Evolutionary conservation across 2,797 vertebrate genomes (phyloP), one percentile per base, ranked within the genome.

Genomic region (Dipus sagitta): DNA sequence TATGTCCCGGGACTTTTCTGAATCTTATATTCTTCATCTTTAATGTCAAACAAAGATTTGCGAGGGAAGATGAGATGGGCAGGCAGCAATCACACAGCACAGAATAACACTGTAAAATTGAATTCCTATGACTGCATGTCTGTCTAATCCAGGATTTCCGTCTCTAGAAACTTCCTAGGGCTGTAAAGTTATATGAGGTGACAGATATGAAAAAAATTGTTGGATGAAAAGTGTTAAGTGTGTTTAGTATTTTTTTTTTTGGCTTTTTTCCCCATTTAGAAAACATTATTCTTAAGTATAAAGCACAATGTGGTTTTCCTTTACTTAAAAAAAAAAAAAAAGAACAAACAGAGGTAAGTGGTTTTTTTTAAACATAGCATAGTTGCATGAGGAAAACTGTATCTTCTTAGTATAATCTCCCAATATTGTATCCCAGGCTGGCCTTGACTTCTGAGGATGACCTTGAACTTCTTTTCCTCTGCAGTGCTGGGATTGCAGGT

Each of bases 41-140:
- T n/a, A 64, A 72, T 12, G 79, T 87, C 26, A 21, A 54, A 65
- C 72, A 75, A 62, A n/a, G 34, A 30, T 0, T 58, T 38, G 23
- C n/a, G 26, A 92, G 38, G 79, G 91, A 82, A 86, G 76, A 64
- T 18, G 68, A 78, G 32, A 65, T 6, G 32, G 76, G 4, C 52
- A 12, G 58, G 15, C 17, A 92, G 52, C 38, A 67, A 78, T 47
- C 65, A 84, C 1, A 10, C 7, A 30, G 67, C 75, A 78, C 47
- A 79, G 8, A 70, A 42, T 54, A 79, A 74, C 34, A 42, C 90
- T 75, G 54, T 21, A 67, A 90, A 64, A 34, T 65, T n/a, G 67
- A 74, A 90, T 52, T 91, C 77, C 58, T 85, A 64, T 70, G 79
- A 95, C 84, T 85, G 70, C 30, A 32, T 32, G 64, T 42, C 60